These are phyloP conservation scores for Palaemon carinicauda DNA, from an alignment of 1,140 invertebrate genomes.

Conservation along the genomic window DNA sequence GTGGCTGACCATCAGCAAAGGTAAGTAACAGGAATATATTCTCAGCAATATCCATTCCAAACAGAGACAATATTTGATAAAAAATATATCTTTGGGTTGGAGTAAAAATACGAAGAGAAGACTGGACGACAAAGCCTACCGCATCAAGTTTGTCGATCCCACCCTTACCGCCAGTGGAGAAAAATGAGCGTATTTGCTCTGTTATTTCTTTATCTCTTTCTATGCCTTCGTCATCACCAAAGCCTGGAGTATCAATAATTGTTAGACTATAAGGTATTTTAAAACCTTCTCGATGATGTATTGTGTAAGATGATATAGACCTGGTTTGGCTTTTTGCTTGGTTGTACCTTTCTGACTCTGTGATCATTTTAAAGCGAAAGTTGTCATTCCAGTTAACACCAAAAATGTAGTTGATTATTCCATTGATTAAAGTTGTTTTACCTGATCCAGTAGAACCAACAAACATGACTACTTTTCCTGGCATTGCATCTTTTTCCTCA, in stretches of 20 bases:
- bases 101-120: neutral
- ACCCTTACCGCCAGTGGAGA: neutral
- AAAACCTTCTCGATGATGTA: neutral
- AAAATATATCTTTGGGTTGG: neutral
- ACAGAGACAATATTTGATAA: neutral
- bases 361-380: neutral
- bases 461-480: neutral
- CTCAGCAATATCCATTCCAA: neutral
- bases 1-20: neutral
- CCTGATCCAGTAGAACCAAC: neutral
- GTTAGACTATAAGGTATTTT: neutral
- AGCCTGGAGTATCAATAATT: conserved; percentile 6
- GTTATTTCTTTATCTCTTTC: neutral
- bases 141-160: neutral
- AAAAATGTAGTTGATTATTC: neutral
- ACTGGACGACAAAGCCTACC: neutral
- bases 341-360: neutral
- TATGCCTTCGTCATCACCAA: neutral
- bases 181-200: neutral
- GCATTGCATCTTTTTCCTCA: neutral
- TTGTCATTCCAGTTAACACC: neutral
- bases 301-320: neutral
- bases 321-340: neutral
- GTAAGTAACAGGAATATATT: conserved; percentile 15
- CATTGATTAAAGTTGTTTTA: neutral